phyloP scores from a whole-genome alignment of 2,113 vertebrate species.

The Bubo bubo region DNA sequence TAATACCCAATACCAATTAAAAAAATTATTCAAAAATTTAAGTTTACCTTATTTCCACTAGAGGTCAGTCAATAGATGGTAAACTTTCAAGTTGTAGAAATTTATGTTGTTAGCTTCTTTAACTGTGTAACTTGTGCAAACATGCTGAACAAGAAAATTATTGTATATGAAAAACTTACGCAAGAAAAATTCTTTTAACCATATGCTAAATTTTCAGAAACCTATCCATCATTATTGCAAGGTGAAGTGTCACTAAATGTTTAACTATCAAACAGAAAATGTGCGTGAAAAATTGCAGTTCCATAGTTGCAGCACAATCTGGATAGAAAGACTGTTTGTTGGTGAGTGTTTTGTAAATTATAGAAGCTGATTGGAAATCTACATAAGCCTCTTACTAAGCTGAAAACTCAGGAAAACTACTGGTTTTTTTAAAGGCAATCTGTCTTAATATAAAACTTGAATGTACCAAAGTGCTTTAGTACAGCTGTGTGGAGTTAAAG shows the following conservation, averaged over 20 bases:
- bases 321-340: background rate
- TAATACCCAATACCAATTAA: background rate
- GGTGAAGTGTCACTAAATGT: background rate
- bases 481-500: background rate
- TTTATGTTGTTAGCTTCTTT: background rate
- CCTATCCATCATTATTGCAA: background rate
- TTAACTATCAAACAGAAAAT: background rate
- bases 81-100: background rate
- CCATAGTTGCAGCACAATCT: background rate
- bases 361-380: background rate
- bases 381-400: background rate
- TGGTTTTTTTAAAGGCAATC: background rate
- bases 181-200: background rate
- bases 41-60: conserved; percentile 32
- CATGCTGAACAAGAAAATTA: background rate
- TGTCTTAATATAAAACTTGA: background rate
- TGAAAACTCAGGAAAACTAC: background rate
- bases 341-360: background rate
- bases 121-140: background rate
- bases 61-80: conserved; percentile 49
- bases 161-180: background rate
- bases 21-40: background rate
- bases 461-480: background rate
- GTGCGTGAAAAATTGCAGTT: background rate
- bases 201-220: background rate